Base-by-base conservation (phyloP, 2,888 invertebrate species). In the Perizoma affinitatum region DNA sequence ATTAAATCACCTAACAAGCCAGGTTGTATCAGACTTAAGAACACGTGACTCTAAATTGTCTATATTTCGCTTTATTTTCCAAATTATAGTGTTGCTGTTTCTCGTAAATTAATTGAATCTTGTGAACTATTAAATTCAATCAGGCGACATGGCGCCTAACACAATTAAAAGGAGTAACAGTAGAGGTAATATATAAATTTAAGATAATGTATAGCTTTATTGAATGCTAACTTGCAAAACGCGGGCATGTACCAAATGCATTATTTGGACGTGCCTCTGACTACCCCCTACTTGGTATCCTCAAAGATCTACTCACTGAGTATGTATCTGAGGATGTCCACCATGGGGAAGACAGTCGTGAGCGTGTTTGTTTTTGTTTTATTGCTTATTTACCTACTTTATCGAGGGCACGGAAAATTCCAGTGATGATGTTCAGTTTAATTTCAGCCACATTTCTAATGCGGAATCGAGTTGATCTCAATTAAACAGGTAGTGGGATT, bases 1-100 rank as follows among this genome's bases (percentile, higher is more conserved):
- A 79, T 80, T 78, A 70, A 74, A 76, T 76, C 73, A 75, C 69
- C 68, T 70, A 10, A 70, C 73, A 72, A 70, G 67, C 68, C 71
- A 68, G 66, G 65, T 63, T 63, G 69, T 70, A 73, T 68, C 67
- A 65, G 65, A 65, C 71, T 65, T 66, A 63, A 58, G 60, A 67
- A 74, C 75, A 79, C 79, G 76, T 77, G 74, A 51, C 48, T 61
- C 36, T 69, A 67, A 67, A 70, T 68, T 59, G 66, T 57, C 62
- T 58, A 58, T 64, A 67, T 67, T 57, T 48, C 53, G 52, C 10
- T 35, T 48, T 51, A 52, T 59, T 66, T 58, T 68, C 45, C 48
- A 56, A 54, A 63, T 52, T 22, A 22, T 2, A 58, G 55, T 38
- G 47, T 36, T 52, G 51, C 41, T 48, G 47, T 48, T 62, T 62